Base-by-base conservation (phyloP, 1,140 invertebrate genomes). In the Mamestra configurata region DNA sequence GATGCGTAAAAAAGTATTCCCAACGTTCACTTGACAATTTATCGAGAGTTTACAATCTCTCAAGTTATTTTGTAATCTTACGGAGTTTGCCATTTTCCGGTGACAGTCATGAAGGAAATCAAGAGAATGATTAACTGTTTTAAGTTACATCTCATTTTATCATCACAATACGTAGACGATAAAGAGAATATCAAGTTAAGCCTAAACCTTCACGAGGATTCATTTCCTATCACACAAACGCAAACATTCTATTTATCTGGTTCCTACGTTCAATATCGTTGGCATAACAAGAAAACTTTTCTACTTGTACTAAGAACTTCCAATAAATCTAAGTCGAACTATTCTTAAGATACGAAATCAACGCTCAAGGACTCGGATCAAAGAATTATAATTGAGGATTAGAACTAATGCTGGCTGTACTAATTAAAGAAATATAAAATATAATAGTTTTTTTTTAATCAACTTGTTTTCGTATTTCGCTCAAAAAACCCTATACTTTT, bases 251-350 rank as follows among this genome's bases (percentile, higher is more conserved):
- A 49, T 49, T n/a, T 49, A 27, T 57, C 53, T 57, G 22, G 22
- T 57, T 57, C 11, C 11, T 57, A 57, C 53, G 0, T 57, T 24
- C 51, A 13, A 57, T 57, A 22, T 51, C 46, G 20, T 71, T 27
- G 51, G 46, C 24, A 51, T 71, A 71, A 71, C 51, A 51, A 71
- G 68, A 51, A 71, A 71, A 71, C 68, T 71, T 71, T 71, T 22
- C 43, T 24, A 10, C 68, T 37, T 13, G 13, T 31, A 51, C 46
- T 27, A 71, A 71, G 43, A 53, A 51, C 22, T 37, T 51, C 46
- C 22, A 51, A 22, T 71, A 71, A 71, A 71, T 71, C 68, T 31
- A 51, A n/a, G 24, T 57, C 22, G 11, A 71, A 71, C 68, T 51
- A 71, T 51, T 51, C 37, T 46, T 71, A 35, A 31, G 68, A 71